These are phyloP conservation scores for Poeciliopsis prolifica DNA, from an alignment of 2,113 vertebrate genomes.

Conservation along the genomic window DNA sequence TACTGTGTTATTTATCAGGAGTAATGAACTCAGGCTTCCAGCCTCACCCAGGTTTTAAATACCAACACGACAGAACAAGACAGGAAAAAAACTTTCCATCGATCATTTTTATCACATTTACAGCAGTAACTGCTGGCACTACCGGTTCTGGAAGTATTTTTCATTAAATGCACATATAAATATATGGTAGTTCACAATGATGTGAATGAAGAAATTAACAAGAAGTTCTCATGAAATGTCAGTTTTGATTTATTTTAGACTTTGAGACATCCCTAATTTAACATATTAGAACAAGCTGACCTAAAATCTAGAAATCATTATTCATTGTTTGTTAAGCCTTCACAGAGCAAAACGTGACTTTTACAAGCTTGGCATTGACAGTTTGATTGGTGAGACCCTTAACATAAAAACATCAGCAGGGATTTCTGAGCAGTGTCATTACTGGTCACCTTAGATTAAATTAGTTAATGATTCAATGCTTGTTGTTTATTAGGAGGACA, in stretches of 20 bases:
- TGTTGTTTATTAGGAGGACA: background rate
- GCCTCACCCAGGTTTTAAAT: constrained; percentile 40
- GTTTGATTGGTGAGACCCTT: background rate
- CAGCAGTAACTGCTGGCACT: background rate
- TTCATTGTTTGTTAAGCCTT: background rate
- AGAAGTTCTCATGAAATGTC: no score
- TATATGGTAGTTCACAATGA: background rate
- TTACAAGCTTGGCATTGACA: background rate
- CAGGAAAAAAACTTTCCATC: constrained; percentile 4
- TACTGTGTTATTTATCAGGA: constrained; percentile 66
- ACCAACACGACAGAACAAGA: constrained; percentile 8
- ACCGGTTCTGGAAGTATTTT: background rate
- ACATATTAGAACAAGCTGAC: background rate
- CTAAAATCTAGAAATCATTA: background rate
- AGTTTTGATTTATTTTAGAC: no score
- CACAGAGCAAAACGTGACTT: constrained; percentile 7
- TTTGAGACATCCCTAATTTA: background rate
- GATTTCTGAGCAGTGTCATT: constrained; percentile 4
- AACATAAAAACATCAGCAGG: background rate
- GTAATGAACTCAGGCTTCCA: constrained; percentile 49
- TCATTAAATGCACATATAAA: background rate
- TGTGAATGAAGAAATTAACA: background rate
- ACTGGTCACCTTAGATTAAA: background rate
- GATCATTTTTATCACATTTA: background rate
- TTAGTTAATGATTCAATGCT: background rate